Conservation (phyloP, 2,113 vertebrate genomes). For the Myotis lucifugus region DNA sequence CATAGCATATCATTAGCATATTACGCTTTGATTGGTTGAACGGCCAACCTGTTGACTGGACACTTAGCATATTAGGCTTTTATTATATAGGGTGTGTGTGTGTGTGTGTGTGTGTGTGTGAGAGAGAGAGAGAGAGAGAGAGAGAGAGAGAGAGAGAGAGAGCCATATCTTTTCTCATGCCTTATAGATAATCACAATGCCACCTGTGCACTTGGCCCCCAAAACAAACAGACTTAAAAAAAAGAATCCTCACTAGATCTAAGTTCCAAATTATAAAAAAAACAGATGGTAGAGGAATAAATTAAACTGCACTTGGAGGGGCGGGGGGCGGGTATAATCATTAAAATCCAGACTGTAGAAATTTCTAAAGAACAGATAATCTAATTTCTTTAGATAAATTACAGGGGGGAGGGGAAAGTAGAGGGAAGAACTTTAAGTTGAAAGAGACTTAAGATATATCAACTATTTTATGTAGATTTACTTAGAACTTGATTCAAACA, state of each 20-base stretch:
- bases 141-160: neutral
- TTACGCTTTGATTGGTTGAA: no score
- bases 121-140: no score
- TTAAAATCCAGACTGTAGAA: slow-evolving; percentile 1
- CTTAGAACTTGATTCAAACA: neutral
- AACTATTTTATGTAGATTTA: neutral
- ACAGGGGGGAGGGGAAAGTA: no score
- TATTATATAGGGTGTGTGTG: no score
- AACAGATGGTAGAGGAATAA: neutral
- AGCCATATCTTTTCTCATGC: neutral
- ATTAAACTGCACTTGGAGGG: neutral
- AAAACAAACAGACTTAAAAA: neutral
- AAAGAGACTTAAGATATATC: neutral
- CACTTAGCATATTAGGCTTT: no score
- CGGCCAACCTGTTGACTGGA: no score
- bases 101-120: no score
- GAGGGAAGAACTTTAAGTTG: neutral
- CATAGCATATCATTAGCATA: no score
- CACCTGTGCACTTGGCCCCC: neutral
- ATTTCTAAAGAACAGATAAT: neutral
- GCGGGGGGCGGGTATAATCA: neutral
- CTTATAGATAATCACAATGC: neutral
- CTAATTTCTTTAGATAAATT: neutral
- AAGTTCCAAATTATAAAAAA: neutral
- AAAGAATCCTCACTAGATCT: neutral